Conservation (phyloP, 2,113 vertebrate species). For the Lutjanus erythropterus region DNA sequence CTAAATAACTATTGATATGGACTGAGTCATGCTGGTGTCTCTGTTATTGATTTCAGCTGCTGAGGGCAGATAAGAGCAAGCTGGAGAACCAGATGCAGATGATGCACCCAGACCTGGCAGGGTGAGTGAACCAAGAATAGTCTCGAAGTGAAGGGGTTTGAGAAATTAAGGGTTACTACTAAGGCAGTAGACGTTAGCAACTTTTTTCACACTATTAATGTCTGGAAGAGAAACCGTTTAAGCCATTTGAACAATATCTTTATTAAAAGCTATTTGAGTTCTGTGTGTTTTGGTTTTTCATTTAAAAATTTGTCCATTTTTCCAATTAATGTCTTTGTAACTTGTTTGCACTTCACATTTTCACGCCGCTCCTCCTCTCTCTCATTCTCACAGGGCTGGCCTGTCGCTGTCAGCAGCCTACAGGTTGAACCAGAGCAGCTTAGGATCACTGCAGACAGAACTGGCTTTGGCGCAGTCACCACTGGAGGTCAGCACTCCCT, state of each 20-base stretch:
- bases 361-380: neutral
- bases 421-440: conserved; percentile 78
- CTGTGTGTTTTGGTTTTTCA: neutral
- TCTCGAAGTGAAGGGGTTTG: neutral
- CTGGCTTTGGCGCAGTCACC: conserved; percentile 89
- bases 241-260: neutral
- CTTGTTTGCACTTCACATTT: neutral
- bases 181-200: neutral
- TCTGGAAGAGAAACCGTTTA: neutral
- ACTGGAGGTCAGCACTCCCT: conserved; percentile 84
- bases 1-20: neutral
- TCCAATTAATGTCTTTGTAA: neutral
- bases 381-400: conserved; percentile 62
- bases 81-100: conserved; percentile 87
- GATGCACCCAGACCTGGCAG: conserved; percentile 88
- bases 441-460: conserved; percentile 88
- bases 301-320: neutral
- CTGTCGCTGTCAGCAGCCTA: conserved; percentile 80
- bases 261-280: neutral
- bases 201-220: neutral
- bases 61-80: conserved; percentile 88
- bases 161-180: neutral
- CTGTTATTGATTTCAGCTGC: conserved; percentile 71
- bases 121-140: conserved; percentile 79
- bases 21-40: conserved; percentile 30